Evolutionary conservation across 2,888 invertebrate genomes (phyloP), one percentile per base, ranked within the genome.

Genomic region (Cosmia trapezina): DNA sequence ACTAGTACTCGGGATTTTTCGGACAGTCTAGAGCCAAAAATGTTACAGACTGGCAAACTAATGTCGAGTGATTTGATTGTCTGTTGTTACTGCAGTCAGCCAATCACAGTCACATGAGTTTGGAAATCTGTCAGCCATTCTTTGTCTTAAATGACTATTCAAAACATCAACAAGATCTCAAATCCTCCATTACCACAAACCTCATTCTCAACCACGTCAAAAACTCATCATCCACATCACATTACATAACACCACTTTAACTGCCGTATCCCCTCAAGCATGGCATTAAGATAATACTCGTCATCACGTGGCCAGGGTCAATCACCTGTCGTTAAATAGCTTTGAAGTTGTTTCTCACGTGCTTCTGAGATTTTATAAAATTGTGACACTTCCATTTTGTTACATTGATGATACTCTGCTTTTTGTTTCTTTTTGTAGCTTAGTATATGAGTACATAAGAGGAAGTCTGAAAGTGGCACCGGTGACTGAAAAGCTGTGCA

Each of bases 281-380:
- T 61, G 43, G 54, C 66, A 83, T 81, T 75, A 83, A 79, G 77
- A 76, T 84, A 82, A 75, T 78, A 73, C 45, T 73, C 56, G 65
- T 66, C 81, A 56, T 64, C 81, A 75, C 77, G 81, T 70, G 64
- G 61, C 41, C 54, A 63, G 64, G 83, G 81, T 85, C 84, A 84
- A 49, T 87, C 75, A 86, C 87, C 83, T 76, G 76, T 79, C 78
- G 70, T 82, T 81, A 76, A 63, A 51, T 43, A 68, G 22, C 8
- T 78, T 59, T 59, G 41, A 78, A 47, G 78, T 60, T 43, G 61
- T 54, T 62, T 74, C 64, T 70, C 64, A 70, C 74, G 74, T 64
- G 47, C 60, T 45, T 60, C 56, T 37, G 12, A 64, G 63, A 59
- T 63, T 49, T 53, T 53, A 51, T 28, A 56, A 17, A 63, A 56